phyloP scores from a whole-genome alignment of 2,888 invertebrate species.

The Pedicia rivosa region DNA sequence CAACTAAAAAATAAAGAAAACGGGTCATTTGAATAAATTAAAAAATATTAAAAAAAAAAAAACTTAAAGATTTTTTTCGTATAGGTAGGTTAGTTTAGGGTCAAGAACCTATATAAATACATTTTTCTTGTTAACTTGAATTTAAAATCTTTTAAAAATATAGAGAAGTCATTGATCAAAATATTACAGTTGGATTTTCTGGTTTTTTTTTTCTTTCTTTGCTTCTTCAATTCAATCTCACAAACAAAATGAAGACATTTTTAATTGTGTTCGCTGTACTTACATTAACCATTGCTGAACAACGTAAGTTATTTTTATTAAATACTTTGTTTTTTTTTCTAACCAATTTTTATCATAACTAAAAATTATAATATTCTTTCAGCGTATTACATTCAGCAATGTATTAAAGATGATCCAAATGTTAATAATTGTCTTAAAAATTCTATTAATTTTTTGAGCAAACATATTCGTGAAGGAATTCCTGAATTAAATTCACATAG shows the following conservation, averaged over 20 bases:
- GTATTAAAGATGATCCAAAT: conserved; percentile 49
- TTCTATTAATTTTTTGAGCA: conserved; percentile 57
- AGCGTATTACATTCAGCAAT: conserved; percentile 60
- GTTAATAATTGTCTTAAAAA: conserved; percentile 57
- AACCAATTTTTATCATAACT: background rate
- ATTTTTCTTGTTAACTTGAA: too few relatives aligned
- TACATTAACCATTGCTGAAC: conserved; percentile 3
- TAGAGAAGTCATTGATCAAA: too few relatives aligned
- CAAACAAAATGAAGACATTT: conserved; percentile 5
- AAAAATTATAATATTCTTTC: conserved; percentile 10
- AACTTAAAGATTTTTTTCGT: too few relatives aligned
- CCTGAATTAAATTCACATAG: conserved; percentile 54
- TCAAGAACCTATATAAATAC: too few relatives aligned
- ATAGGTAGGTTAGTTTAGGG: too few relatives aligned
- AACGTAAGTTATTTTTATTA: conserved; percentile 11
- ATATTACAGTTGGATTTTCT: conserved; percentile 6
- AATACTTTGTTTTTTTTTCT: conserved; percentile 1
- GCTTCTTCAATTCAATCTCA: background rate
- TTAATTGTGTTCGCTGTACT: conserved; percentile 2
- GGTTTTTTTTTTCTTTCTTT: conserved; percentile 4
- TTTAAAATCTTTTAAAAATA: too few relatives aligned
- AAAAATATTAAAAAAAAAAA: too few relatives aligned
- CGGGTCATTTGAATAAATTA: too few relatives aligned
- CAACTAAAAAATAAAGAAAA: too few relatives aligned
- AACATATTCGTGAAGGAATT: conserved; percentile 54